Evolutionary conservation across 1,140 invertebrate genomes (phyloP).

Genomic region (Monochamus saltuarius): DNA sequence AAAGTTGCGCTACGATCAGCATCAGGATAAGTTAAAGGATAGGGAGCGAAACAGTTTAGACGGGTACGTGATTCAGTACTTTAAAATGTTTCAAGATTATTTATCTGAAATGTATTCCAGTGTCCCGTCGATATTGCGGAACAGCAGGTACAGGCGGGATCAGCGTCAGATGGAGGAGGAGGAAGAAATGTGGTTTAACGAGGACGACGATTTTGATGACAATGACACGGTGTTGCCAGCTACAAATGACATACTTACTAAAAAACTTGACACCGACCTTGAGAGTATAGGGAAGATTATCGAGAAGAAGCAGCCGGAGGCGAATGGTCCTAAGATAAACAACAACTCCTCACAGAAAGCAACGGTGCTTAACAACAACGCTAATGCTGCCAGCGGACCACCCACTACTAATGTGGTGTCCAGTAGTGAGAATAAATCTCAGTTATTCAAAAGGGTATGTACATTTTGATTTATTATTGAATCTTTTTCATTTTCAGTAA

Average conservation of each 20-base stretch:
- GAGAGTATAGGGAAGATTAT: constrained; percentile 57
- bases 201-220: constrained; percentile 93
- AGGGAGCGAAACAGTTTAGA: constrained; percentile 74
- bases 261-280: constrained; percentile 61
- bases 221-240: constrained; percentile 61
- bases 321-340: constrained; percentile 44
- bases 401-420: constrained; percentile 50
- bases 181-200: constrained; percentile 98
- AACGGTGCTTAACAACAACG: constrained; percentile 56
- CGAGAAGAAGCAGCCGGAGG: constrained; percentile 28
- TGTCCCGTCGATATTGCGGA: constrained; percentile 77
- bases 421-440: constrained; percentile 54
- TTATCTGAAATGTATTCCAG: constrained; percentile 27
- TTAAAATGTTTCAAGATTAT: constrained; percentile 1
- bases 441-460: constrained; percentile 63
- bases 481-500: no score
- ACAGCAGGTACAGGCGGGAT: constrained; percentile 83
- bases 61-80: constrained; percentile 55
- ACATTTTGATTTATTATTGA: constrained; percentile 11
- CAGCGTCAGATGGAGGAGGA: constrained; percentile 92
- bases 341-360: constrained; percentile 43
- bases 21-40: constrained; percentile 88
- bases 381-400: constrained; percentile 45
- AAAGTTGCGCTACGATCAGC: constrained; percentile 89
- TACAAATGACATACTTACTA: constrained; percentile 46